These are phyloP conservation scores for Aegypius monachus DNA, from an alignment of 2,113 vertebrate species.

Conservation along the genomic window DNA sequence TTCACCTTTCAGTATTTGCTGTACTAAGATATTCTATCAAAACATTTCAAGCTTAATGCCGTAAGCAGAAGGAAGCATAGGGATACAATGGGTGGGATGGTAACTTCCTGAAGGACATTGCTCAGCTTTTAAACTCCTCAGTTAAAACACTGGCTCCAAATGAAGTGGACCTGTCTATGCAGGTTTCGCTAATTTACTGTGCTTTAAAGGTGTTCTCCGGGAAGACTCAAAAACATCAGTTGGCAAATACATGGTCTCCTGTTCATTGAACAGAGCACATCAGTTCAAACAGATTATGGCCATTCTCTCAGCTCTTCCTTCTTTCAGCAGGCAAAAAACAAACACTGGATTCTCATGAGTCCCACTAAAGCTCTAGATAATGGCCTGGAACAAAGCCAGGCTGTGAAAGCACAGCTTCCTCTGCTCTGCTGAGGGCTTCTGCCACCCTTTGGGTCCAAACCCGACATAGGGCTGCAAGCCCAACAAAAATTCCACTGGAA, in stretches of 20 bases:
- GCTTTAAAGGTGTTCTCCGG: neutral
- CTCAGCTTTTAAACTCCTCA: neutral
- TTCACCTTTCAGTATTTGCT: neutral
- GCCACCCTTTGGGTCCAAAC: neutral
- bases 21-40: neutral
- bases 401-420: neutral
- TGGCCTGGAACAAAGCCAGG: neutral
- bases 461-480: accelerated
- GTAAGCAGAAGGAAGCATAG: neutral
- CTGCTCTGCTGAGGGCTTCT: neutral
- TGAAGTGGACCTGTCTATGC: neutral
- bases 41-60: neutral
- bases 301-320: neutral
- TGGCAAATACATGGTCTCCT: neutral
- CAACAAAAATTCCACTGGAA: neutral
- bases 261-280: neutral
- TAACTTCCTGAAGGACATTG: neutral
- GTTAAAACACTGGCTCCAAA: neutral
- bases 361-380: neutral
- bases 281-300: neutral
- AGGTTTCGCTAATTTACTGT: neutral
- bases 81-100: neutral
- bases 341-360: neutral
- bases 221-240: neutral
- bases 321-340: neutral